phyloP scores from a whole-genome alignment of 2,888 invertebrate species.

The Calliphora vomitoria region DNA sequence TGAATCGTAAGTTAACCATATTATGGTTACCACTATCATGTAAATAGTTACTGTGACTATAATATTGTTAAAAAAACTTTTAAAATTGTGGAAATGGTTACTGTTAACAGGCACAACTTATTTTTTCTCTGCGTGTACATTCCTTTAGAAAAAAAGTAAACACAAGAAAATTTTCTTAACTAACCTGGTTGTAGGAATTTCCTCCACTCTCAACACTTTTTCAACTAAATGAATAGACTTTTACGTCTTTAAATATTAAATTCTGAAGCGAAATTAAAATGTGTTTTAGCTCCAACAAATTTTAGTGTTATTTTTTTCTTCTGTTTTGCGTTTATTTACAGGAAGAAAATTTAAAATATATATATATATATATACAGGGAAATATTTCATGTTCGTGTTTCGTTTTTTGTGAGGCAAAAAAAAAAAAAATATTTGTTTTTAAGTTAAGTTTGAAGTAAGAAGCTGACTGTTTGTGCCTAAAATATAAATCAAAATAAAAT shows the following conservation, averaged over 20 bases:
- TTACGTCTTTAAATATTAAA: not conserved
- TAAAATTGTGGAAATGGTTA: no score
- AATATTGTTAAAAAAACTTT: no score
- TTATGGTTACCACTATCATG: no score
- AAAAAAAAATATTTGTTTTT: not conserved
- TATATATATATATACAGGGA: no score
- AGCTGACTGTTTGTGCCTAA: not conserved
- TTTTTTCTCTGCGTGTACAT: no score
- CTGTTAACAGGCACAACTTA: no score
- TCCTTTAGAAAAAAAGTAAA: no score
- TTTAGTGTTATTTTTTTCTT: not conserved
- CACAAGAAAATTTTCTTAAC: not conserved
- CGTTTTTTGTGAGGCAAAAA: not conserved
- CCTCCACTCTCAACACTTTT: not conserved
- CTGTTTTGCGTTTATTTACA: not conserved
- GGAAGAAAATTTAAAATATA: not conserved
- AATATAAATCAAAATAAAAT: constrained; percentile 28
- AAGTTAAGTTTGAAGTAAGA: not conserved
- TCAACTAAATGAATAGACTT: not conserved
- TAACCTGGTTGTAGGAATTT: not conserved
- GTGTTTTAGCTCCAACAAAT: not conserved
- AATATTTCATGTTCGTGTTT: not conserved
- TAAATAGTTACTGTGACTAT: no score
- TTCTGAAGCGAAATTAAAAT: not conserved
- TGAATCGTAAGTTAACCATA: no score